These are phyloP conservation scores for Poicephalus meyeri DNA, from an alignment of 2,113 vertebrate genomes.

Conservation along the genomic window DNA sequence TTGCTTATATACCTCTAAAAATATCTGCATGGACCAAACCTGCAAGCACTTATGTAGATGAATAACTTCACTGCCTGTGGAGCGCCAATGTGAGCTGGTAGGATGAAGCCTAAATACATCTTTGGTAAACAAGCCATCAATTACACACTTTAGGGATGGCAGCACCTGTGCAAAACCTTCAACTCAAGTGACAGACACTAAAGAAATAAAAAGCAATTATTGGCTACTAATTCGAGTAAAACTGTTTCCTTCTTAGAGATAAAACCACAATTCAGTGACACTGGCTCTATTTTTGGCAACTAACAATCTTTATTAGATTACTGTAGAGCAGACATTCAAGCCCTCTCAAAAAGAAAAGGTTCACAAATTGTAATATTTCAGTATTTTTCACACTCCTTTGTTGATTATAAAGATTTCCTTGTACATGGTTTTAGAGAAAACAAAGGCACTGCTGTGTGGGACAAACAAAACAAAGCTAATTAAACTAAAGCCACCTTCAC, in stretches of 20 bases:
- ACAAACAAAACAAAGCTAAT: constrained; percentile 21
- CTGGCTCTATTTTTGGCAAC: constrained; percentile 29
- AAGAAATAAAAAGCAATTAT: constrained; percentile 67
- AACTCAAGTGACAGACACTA: constrained; percentile 46
- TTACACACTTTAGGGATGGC: constrained; percentile 69
- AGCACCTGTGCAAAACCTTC: constrained; percentile 71
- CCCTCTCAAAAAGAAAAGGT: neutral
- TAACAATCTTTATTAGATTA: constrained; percentile 35
- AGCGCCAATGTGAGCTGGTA: constrained; percentile 56
- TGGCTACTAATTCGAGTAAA: constrained; percentile 68
- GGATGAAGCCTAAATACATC: constrained; percentile 63
- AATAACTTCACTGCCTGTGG: constrained; percentile 63
- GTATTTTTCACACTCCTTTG: constrained; percentile 17
- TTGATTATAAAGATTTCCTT: neutral
- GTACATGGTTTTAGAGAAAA: constrained; percentile 43
- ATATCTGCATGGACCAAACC: neutral
- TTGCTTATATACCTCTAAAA: neutral
- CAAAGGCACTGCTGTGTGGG: constrained; percentile 23
- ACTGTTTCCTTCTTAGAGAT: constrained; percentile 53
- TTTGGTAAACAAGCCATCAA: constrained; percentile 73
- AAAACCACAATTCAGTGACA: neutral
- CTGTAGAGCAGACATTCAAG: constrained; percentile 15
- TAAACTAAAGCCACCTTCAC: constrained; percentile 25
- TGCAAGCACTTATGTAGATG: constrained; percentile 65
- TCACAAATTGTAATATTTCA: neutral